Base-by-base conservation (phyloP, 2,888 invertebrate genomes). In the Drosophila ustulata region DNA sequence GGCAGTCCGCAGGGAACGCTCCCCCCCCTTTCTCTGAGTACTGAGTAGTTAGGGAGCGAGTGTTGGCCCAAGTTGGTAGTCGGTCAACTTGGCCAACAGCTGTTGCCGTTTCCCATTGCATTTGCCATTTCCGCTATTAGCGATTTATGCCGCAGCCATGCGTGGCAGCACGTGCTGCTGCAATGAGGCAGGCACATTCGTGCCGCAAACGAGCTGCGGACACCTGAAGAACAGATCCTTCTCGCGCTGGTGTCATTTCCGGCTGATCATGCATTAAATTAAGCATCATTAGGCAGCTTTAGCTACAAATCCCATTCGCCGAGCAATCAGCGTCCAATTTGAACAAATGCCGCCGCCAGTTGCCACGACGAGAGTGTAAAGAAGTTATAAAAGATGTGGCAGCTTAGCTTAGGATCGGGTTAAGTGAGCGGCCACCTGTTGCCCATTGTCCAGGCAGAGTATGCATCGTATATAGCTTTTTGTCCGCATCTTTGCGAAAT, bases 311-410 rank as follows among this genome's bases (percentile, higher is more conserved):
- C 37, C 37, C 11, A 72, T 66, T 85, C 78, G 83, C 71, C 66
- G 50, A 4, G 77, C 82, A 87, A 81, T 89, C 88, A 88, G 73
- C 73, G 77, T 88, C 79, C 88, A 90, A 90, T 91, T 90, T 90
- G 83, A 69, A n/a, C 80, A 75, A 82, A 82, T 71, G 85, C 83
- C 83, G 82, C 37, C 37, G 11, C 74, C 82, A 63, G 55, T 67
- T 68, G 63, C 18, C 18, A 18, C 18, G 18, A 18, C 30, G 30
- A 30, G 30, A 30, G 47, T 55, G 75, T 83, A 69, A 69, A 69
- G 13, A 56, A 83, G 88, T 72, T 84, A 87, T 84, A 84, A 82
- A 75, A 68, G 57, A 62, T 72, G 67, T 70, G 75, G 52, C 52
- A 50, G 28, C 45, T 47, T 1, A 18, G 28, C n/a, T 46, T n/a